Base-by-base conservation (phyloP, 2,888 invertebrate species). In the Sphaerophoria rueppellii region DNA sequence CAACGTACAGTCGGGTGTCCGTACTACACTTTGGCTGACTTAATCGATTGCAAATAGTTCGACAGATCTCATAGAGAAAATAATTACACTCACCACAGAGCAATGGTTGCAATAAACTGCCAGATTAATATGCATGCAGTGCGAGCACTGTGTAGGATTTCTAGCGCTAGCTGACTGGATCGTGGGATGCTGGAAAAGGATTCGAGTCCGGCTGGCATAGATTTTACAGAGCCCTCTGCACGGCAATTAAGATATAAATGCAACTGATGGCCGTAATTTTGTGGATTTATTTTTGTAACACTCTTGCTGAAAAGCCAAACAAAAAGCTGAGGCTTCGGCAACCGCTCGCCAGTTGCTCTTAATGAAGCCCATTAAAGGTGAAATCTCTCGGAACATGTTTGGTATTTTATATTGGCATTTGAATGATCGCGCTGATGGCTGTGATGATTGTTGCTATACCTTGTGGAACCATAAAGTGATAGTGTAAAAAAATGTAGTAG, bases 231-330 rank as follows among this genome's bases (percentile, higher is more conserved):
- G 6, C 52, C 14, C 65, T 79, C 24, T 52, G 52, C 43, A 57
- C 55, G 55, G 76, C 81, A 85, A 85, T 85, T 85, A 85, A 85
- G 81, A 85, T 76, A 76, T 85, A 81, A 85, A 85, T 76, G 63
- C 85, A 81, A 73, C 63, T 63, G 85, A 81, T 81, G 81, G 85
- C 52, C 57, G 85, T 81, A 85, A 85, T 81, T 85, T 85, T 70
- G 81, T 81, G 80, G 76, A 85, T 80, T 83, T 80, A 85, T 85
- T 76, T 24, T 85, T 80, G 65, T 55, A 79, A 75, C 83, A 85
- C 75, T 71, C 76, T 77, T 61, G 57, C 11, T 57, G 72, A 14
- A 57, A 52, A 32, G 24, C 55, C 40, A 46, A 32, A 14, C 52
- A 24, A 35, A 48, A 40, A 50, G 67, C 50, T 48, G 4, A 12